Conservation (phyloP, 2,113 vertebrate species). For the Elephantulus edwardii region DNA sequence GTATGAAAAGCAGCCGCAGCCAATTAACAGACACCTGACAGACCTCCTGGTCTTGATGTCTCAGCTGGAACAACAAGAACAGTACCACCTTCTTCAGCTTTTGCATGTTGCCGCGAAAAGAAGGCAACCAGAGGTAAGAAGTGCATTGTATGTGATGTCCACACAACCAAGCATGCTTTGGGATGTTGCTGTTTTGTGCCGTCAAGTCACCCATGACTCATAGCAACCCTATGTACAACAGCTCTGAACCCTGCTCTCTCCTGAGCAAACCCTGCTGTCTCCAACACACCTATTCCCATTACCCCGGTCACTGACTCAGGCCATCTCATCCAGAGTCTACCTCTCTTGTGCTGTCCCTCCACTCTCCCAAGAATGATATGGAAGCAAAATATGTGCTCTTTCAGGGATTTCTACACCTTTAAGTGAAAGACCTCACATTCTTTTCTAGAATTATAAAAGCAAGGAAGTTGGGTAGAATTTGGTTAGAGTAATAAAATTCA, state of each 20-base stretch:
- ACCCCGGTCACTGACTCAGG: too few species aligned
- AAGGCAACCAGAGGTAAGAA: slow-evolving; percentile 88
- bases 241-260: too few species aligned
- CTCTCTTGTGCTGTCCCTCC: too few species aligned
- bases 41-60: slow-evolving; percentile 88
- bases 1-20: slow-evolving; percentile 87
- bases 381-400: background rate
- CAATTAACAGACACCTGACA: slow-evolving; percentile 84
- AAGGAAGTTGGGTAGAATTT: background rate
- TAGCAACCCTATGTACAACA: too few species aligned
- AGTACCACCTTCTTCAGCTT: slow-evolving; percentile 92
- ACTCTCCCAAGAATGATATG: too few species aligned
- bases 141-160: background rate
- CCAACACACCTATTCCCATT: too few species aligned
- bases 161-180: background rate
- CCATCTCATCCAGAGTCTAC: too few species aligned
- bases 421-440: background rate
- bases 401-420: background rate
- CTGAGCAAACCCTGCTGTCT: too few species aligned
- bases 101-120: slow-evolving; percentile 89
- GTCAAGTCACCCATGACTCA: too few species aligned
- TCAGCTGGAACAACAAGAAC: slow-evolving; percentile 87
- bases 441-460: background rate
- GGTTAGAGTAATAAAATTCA: background rate
- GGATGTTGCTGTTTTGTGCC: too few species aligned